These are phyloP conservation scores for Siphlonurus alternatus DNA, from an alignment of 2,888 invertebrate genomes.

Conservation along the genomic window DNA sequence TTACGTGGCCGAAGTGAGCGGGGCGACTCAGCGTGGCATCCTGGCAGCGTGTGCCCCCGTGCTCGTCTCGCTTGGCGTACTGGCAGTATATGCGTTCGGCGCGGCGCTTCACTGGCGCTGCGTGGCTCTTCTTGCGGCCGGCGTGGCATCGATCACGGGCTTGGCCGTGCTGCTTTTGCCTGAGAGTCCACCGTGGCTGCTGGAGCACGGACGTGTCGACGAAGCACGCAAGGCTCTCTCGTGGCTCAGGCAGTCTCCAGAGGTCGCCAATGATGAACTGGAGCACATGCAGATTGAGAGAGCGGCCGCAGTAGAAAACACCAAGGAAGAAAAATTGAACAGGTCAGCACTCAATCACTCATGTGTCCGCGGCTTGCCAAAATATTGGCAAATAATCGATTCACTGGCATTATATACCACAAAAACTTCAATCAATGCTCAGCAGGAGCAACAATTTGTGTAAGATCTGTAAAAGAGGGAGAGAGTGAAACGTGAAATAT, in stretches of 20 bases:
- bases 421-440: no score
- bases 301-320: not conserved
- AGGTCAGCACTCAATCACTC: no score
- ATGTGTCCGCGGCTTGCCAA: no score
- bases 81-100: slow-evolving; percentile 48
- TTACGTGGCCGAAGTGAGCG: slow-evolving; percentile 50
- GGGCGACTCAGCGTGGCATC: slow-evolving; percentile 47
- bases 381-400: no score
- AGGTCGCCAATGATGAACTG: slow-evolving; percentile 42
- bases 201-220: slow-evolving; percentile 38
- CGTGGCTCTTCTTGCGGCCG: slow-evolving; percentile 27
- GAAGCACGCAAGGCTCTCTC: slow-evolving; percentile 42
- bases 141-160: slow-evolving; percentile 36
- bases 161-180: slow-evolving; percentile 42
- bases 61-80: slow-evolving; percentile 51
- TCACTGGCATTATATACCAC: no score
- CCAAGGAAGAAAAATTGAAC: no score
- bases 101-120: slow-evolving; percentile 47
- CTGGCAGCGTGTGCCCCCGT: slow-evolving; percentile 52
- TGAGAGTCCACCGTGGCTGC: slow-evolving; percentile 51
- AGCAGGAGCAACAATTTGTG: no score
- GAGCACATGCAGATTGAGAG: slow-evolving; percentile 23
- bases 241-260: slow-evolving; percentile 46
- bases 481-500: no score
- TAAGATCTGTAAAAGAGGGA: no score